Evolutionary conservation across 2,113 vertebrate genomes (phyloP), one percentile per base, ranked within the genome.

Genomic region (Melanotaenia duboulayi): DNA sequence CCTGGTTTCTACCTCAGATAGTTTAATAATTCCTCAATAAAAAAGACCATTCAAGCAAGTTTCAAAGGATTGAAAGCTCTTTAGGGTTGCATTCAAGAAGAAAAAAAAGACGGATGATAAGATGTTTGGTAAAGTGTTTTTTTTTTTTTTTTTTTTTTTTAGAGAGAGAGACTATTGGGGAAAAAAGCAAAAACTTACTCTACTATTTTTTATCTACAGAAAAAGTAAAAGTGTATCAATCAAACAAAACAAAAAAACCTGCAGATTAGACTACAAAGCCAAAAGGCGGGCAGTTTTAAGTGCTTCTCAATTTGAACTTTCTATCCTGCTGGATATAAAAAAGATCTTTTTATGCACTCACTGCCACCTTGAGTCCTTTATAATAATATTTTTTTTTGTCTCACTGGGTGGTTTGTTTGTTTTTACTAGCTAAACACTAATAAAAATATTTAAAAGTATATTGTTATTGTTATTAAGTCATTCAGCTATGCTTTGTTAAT

Each of bases 291-390:
- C 58, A 28, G 55, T 19, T 40, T 44, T 66, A 32, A 81, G 67
- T 78, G 67, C 62, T 78, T 75, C 68, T 69, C 22, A 4, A 1
- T 7, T 10, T 63, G 52, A 68, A 46, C 64, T 57, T 74, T 73
- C 71, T 17, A 81, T 62, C 23, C 0, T n/a, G 16, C 32, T 40
- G 9, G 55, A 65, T 68, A 65, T 65, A 17, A 64, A 72, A 78
- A 72, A 9, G 39, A 20, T n/a, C n/a, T 17, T 71, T 67, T 78
- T 51, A 59, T 75, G 44, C 22, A 40, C 0, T 66, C 48, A 55
- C 54, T 50, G 50, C 65, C 67, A 87, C 20, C 59, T 71, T 65
- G 78, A 88, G 24, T 83, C 56, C 71, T 51, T 63, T 25, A 40
- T 60, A 16, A 16, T 25, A 28, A 24, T 32, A 32, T 40, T 25